Base-by-base conservation (phyloP, 2,888 invertebrate species). In the Heliconius aoede region DNA sequence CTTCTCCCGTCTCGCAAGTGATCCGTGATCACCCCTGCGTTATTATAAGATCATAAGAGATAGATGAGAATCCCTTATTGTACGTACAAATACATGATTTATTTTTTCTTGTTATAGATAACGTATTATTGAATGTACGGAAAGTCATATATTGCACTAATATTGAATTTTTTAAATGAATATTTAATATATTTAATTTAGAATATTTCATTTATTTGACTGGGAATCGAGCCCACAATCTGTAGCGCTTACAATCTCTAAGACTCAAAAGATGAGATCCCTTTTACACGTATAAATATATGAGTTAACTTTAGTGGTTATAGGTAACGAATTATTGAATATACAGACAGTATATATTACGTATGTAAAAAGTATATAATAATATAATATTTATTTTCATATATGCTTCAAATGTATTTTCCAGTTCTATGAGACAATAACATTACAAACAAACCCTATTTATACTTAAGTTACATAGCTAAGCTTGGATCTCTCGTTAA, bases 1-100 rank as follows among this genome's bases (percentile, higher is more conserved):
- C 84, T 92, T 93, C 64, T 94, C 94, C 83, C 92, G 86, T 78
- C 94, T 89, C 74, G 90, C 90, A 84, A 94, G 85, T 79, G 94
- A 94, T 77, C 92, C 94, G 81, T 92, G 91, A 83, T 94, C 94
- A 77, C 89, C 85, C 83, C 92, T 93, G 80, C 73, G 79, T 77
- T 75, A 76, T 79, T 73, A 64, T 72, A 76, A 72, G 72, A 72
- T 72, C 46, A 55, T 61, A 51, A 36, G 51, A 62, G 62, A 74
- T 60, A 55, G 69, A 51, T 55, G 51, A 62, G 62, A 74, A 30
- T 21, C 40, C 32, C 62, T 11, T 32, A 62, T 46, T 68, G 55
- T 55, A 32, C 24, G 28, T 32, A 40, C 21, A n/a, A 21, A 77
- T 55, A 65, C 40, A 55, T 36, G 72, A 18, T 72, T 11, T 76